A percentile compares a stretch with the other conserved stretches of the same genome.
These are phyloP conservation scores for Orbicella faveolata DNA, from an alignment of 64 coral and sea anemone species.

Conservation along the genomic window DNA sequence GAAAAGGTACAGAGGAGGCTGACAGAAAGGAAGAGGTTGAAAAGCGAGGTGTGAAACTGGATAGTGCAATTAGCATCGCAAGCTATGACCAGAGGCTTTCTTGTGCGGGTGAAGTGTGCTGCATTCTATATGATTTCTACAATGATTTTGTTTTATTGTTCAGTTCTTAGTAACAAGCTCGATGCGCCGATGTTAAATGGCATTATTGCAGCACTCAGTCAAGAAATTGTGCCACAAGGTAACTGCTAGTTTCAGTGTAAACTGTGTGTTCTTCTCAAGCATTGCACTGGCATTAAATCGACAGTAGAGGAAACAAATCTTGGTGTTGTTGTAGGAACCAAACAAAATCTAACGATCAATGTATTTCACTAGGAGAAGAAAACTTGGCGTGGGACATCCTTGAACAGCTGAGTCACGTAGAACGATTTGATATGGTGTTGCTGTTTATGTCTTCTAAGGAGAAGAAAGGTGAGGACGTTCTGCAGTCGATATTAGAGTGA, in stretches of 20 bases:
- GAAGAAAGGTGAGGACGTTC: constrained; percentile 23
- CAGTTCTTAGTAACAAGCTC: constrained; percentile 91
- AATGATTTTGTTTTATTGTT: not conserved
- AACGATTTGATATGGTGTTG: constrained; percentile 84
- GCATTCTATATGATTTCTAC: not conserved
- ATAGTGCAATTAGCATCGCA: too few relatives aligned
- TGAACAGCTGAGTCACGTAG: constrained; percentile 52
- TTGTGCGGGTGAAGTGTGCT: not conserved
- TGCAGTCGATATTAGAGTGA: not conserved
- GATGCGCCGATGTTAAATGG: constrained; percentile 81
- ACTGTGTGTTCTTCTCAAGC: not conserved
- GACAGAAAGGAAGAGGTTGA: not conserved
- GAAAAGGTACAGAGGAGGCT: not conserved
- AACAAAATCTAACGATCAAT: not conserved
- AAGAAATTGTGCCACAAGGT: constrained; percentile 63
- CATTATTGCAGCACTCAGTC: constrained; percentile 60
- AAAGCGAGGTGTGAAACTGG: too few relatives aligned
- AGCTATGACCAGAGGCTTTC: too few relatives aligned
- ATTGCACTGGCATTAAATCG: not conserved
- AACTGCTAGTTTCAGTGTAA: not conserved
- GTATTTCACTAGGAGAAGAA: constrained; percentile 54
- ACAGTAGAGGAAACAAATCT: not conserved
- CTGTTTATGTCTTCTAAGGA: constrained; percentile 64
- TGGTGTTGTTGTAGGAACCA: too few relatives aligned
- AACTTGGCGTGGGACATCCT: constrained; percentile 69